These are phyloP conservation scores for Halcyon smyrnensis DNA, from an alignment of 2,797 vertebrate genomes.

Conservation along the genomic window DNA sequence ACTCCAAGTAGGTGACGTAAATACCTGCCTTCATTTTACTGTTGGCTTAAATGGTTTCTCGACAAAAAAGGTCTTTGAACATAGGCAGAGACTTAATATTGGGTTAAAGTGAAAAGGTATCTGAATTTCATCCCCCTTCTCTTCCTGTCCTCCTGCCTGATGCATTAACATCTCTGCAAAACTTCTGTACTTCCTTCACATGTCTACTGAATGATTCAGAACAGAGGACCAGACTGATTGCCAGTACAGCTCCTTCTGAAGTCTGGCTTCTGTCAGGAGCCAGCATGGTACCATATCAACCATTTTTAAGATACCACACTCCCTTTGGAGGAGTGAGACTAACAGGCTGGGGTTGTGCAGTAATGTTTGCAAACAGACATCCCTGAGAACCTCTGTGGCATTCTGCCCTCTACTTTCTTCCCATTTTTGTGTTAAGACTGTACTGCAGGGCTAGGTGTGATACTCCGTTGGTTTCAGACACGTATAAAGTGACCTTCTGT, in stretches of 20 bases:
- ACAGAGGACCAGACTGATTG: background rate
- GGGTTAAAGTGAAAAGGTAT: background rate
- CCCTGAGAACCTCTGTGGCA: background rate
- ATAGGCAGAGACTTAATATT: background rate
- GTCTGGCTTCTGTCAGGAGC: background rate
- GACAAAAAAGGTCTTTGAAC: background rate
- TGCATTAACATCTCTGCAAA: background rate
- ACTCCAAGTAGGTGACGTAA: background rate
- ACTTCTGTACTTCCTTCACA: background rate
- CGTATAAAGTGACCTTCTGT: background rate
- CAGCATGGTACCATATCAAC: background rate
- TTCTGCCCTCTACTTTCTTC: background rate
- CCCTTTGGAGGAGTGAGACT: background rate
- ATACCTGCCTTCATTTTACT: background rate
- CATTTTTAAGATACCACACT: background rate
- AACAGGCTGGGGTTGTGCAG: background rate
- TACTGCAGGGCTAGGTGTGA: background rate
- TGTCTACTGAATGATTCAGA: background rate
- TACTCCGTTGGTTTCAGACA: background rate
- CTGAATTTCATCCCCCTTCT: background rate
- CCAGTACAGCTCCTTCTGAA: background rate
- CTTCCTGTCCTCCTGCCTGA: background rate
- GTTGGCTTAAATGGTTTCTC: background rate
- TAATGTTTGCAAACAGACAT: background rate
- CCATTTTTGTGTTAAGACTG: fast-evolving